Conservation (phyloP, 2,888 invertebrate genomes). For the Thera britannica region DNA sequence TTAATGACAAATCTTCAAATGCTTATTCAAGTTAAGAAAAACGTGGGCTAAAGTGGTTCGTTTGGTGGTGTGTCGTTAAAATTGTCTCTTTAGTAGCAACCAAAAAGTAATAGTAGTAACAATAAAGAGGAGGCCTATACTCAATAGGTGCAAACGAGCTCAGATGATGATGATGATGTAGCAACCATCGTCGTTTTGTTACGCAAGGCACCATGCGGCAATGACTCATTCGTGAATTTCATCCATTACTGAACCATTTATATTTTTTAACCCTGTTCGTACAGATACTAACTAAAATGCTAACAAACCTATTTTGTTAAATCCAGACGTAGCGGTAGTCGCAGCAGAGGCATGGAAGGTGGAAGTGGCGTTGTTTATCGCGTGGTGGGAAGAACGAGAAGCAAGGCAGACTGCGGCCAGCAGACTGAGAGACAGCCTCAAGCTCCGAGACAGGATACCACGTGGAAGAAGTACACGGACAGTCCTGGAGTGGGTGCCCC, state of each 20-base stretch:
- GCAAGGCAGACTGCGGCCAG: conserved; percentile 80
- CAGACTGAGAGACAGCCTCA: conserved; percentile 77
- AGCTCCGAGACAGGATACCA: conserved; percentile 76
- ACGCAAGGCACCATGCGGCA: not conserved
- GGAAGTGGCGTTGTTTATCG: conserved; percentile 83
- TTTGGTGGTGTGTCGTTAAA: too few species aligned
- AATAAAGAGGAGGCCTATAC: too few species aligned
- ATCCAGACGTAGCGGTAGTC: conserved; percentile 82
- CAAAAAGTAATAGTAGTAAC: too few species aligned
- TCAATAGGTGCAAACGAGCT: too few species aligned
- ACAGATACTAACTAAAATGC: not conserved
- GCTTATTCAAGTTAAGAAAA: too few species aligned
- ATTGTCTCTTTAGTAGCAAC: too few species aligned
- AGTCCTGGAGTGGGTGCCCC: conserved; percentile 87
- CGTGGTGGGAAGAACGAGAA: conserved; percentile 78
- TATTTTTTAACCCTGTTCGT: not conserved
- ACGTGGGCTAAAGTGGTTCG: too few species aligned
- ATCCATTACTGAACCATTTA: not conserved
- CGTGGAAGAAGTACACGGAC: conserved; percentile 88
- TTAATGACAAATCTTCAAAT: not conserved
- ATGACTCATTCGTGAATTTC: conserved; percentile 10
- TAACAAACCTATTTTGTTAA: conserved; percentile 7
- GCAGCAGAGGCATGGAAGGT: conserved; percentile 83
- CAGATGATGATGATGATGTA: too few species aligned
- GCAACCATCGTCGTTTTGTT: not conserved